These are phyloP conservation scores for Larimichthys polyactis DNA, from an alignment of 2,113 vertebrate genomes.

Conservation along the genomic window DNA sequence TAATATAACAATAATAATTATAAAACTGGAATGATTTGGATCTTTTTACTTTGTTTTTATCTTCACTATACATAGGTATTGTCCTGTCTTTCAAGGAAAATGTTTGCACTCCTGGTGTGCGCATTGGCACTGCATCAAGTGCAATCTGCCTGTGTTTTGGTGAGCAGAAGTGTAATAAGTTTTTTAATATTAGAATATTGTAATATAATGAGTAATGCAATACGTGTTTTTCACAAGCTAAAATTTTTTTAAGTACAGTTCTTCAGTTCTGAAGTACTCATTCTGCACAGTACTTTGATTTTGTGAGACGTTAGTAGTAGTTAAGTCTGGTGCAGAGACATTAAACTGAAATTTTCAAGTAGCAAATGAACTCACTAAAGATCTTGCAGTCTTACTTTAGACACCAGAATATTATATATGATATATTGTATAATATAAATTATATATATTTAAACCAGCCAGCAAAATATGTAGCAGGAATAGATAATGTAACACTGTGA, in stretches of 20 bases:
- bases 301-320: not conserved
- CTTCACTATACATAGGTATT: not conserved
- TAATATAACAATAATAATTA: not conserved
- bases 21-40: not conserved
- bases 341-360: not conserved
- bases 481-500: not conserved
- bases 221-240: not conserved
- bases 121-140: constrained; percentile 61
- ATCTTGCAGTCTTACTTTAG: not conserved
- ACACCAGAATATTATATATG: not conserved
- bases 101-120: constrained; percentile 69
- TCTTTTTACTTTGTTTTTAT: not conserved
- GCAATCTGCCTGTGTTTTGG: constrained; percentile 59
- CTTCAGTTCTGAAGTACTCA: not conserved
- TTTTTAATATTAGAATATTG: not conserved
- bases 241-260: not conserved
- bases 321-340: not conserved
- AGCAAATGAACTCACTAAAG: not conserved
- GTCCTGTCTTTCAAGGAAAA: constrained; percentile 40
- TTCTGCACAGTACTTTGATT: not conserved
- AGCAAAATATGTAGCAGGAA: not conserved
- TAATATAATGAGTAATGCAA: rapidly evolving
- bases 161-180: constrained; percentile 47
- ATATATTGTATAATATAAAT: too few species aligned
- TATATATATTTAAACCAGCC: not conserved